These are phyloP conservation scores for Hippopotamyrus pictus DNA, from an alignment of 2,797 vertebrate genomes.

Conservation along the genomic window DNA sequence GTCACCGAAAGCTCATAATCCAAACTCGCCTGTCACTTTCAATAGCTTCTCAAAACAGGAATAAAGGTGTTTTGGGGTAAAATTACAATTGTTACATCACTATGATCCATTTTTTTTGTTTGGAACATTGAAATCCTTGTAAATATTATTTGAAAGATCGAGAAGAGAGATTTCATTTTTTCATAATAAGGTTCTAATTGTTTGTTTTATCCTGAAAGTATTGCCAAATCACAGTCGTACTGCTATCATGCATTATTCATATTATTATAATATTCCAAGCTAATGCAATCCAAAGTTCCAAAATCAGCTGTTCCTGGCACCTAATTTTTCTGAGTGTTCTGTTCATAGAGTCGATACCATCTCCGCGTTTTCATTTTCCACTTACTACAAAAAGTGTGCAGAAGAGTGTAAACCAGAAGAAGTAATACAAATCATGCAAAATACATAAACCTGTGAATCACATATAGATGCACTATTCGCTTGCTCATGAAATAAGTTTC, in stretches of 20 bases:
- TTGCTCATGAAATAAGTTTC: background rate
- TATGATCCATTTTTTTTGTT: background rate
- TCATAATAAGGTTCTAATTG: constrained; percentile 15
- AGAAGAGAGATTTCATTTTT: constrained; percentile 25
- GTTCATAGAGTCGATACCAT: background rate
- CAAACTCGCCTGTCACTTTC: constrained; percentile 22
- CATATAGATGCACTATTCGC: background rate
- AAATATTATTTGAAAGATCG: constrained; percentile 17
- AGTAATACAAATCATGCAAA: background rate
- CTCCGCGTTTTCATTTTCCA: no score
- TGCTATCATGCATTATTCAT: background rate
- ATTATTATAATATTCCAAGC: background rate
- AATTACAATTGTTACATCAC: background rate
- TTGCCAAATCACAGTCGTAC: constrained; percentile 44
- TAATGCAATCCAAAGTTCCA: background rate
- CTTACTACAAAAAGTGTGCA: background rate
- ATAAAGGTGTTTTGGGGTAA: background rate
- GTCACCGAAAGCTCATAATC: background rate
- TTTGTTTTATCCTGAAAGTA: constrained; percentile 37
- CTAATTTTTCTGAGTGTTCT: background rate
- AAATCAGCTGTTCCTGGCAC: background rate
- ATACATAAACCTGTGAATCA: background rate
- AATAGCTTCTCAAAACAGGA: constrained; percentile 4
- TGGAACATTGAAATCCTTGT: constrained; percentile 12
- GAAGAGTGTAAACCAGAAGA: background rate